A percentile compares a stretch with the other conserved stretches of the same genome.
These are phyloP conservation scores for Rhynchotus rufescens DNA, from an alignment of 2,797 vertebrate species.

Conservation along the genomic window DNA sequence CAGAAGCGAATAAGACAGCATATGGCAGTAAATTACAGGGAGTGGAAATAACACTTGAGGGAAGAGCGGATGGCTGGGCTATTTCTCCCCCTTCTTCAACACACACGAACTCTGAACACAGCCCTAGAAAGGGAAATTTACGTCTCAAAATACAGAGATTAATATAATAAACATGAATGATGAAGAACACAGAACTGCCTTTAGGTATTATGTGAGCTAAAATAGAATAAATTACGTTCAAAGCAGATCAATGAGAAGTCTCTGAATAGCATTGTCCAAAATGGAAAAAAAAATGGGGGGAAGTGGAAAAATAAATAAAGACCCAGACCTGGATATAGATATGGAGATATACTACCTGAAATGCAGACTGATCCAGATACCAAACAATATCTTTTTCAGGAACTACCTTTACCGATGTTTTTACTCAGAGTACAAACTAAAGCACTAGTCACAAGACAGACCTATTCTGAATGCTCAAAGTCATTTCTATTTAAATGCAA, in stretches of 20 bases:
- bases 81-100: background rate
- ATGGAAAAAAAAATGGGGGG: background rate
- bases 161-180: constrained; percentile 28
- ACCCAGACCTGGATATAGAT: background rate
- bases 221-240: constrained; percentile 16
- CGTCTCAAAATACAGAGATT: background rate
- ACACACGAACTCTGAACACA: background rate
- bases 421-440: background rate
- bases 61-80: background rate
- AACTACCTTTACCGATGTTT: background rate
- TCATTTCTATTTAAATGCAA: background rate
- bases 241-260: background rate
- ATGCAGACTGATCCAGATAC: constrained; percentile 52
- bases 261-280: background rate
- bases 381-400: constrained; percentile 40
- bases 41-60: constrained; percentile 13
- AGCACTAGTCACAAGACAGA: background rate
- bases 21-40: background rate
- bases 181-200: background rate
- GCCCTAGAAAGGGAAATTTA: background rate
- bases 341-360: constrained; percentile 25
- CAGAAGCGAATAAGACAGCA: background rate
- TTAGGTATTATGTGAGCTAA: background rate
- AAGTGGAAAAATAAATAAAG: background rate
- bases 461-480: background rate